A percentile compares a stretch with the other conserved stretches of the same genome.
Evolutionary conservation across 2,113 vertebrate species (phyloP).

Genomic region (Pomatorhinus ruficollis): DNA sequence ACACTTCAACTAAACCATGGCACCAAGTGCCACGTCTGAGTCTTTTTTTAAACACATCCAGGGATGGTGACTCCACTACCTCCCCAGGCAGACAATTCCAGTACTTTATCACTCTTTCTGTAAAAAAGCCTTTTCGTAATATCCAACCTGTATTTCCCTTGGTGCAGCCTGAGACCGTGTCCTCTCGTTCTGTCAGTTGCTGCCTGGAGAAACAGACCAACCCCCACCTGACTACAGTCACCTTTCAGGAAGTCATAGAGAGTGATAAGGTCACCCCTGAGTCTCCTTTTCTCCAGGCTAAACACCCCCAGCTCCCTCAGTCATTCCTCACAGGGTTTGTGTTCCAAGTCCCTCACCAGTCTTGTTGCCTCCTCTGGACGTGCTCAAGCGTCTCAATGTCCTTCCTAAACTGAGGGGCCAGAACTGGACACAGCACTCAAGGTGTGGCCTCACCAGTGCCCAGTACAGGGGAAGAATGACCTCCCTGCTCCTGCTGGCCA

Average conservation of each 20-base stretch:
- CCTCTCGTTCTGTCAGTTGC: fast-evolving
- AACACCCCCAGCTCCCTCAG: not conserved
- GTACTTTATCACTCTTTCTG: not conserved
- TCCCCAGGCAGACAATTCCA: fast-evolving
- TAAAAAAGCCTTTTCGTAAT: not conserved
- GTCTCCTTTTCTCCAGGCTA: not conserved
- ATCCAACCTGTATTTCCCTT: not conserved
- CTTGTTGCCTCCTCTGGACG: fast-evolving
- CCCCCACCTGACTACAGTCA: not conserved
- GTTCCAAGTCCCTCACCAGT: not conserved
- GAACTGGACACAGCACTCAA: not conserved
- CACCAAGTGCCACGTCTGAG: fast-evolving
- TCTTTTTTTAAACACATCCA: not conserved
- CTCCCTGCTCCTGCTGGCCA: not conserved
- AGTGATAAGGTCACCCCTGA: too few relatives aligned
- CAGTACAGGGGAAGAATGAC: not conserved
- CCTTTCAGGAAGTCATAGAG: not conserved
- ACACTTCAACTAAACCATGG: not conserved
- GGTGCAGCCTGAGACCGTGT: fast-evolving
- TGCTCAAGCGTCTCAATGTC: fast-evolving
- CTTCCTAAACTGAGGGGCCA: not conserved
- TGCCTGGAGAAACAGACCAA: not conserved
- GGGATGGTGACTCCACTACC: not conserved
- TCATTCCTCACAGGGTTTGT: fast-evolving
- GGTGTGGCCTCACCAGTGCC: not conserved